Evolutionary conservation across 2,888 invertebrate genomes (phyloP).

Genomic region (Eilema griseolum): DNA sequence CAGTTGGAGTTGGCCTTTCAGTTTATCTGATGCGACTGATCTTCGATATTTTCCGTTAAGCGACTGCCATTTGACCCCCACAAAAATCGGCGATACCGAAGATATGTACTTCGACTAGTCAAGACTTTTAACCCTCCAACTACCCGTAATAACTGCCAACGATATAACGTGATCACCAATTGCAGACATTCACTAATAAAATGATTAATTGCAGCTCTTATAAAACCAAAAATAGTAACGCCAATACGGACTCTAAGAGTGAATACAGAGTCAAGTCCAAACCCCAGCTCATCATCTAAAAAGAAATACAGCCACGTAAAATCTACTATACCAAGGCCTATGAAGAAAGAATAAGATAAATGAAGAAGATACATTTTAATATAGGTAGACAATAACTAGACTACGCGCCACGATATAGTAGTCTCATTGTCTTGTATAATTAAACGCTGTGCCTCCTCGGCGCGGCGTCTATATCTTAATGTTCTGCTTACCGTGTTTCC

Average conservation of each 20-base stretch:
- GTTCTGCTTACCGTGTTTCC: conserved; percentile 2
- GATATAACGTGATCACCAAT: too few relatives aligned
- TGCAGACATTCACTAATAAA: background rate
- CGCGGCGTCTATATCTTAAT: conserved; percentile 1
- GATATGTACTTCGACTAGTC: too few relatives aligned
- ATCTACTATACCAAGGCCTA: conserved; percentile 77
- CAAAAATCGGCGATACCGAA: too few relatives aligned
- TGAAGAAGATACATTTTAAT: conserved; percentile 36
- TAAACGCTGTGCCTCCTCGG: background rate
- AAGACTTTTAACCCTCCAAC: too few relatives aligned
- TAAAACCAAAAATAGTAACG: conserved; percentile 69
- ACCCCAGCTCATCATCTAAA: conserved; percentile 62
- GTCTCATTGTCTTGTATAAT: background rate
- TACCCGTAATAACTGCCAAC: too few relatives aligned
- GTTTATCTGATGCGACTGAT: too few relatives aligned
- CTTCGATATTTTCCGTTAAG: too few relatives aligned
- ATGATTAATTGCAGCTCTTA: conserved; percentile 61
- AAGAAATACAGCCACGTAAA: conserved; percentile 79
- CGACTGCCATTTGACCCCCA: too few relatives aligned
- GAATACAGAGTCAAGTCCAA: conserved; percentile 64
- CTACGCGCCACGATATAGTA: background rate
- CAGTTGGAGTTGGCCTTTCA: too few relatives aligned
- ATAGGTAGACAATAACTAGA: conserved; percentile 39
- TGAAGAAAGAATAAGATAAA: conserved; percentile 65
- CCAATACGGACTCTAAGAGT: conserved; percentile 61